Percentiles rank a stretch among this genome's conserved stretches.
Evolutionary conservation across 2,113 vertebrate genomes (phyloP).

Genomic region (Ammospiza nelsoni): DNA sequence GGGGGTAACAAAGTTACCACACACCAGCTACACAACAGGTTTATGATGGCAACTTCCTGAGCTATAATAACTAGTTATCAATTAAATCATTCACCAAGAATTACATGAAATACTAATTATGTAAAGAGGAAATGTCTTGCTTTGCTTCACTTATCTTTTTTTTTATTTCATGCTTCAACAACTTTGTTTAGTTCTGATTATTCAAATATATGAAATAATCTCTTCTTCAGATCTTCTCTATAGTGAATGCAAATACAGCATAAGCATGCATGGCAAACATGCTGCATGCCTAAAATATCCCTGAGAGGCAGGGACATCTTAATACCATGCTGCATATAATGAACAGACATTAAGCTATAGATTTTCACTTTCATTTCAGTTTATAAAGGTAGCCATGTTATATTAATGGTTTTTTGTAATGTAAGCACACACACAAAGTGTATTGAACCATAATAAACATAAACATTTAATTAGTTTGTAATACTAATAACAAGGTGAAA

Average conservation of each 20-base stretch:
- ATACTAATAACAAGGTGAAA: background rate
- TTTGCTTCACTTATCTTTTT: background rate
- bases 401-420: background rate
- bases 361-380: background rate
- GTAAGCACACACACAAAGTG: background rate
- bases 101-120: background rate
- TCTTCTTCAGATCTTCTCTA: background rate
- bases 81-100: background rate
- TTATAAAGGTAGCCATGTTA: background rate
- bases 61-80: background rate
- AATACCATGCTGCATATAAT: background rate
- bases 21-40: background rate
- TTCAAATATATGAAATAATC: background rate
- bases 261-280: background rate
- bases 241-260: background rate
- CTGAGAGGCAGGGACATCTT: background rate
- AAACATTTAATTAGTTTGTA: background rate
- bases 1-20: background rate
- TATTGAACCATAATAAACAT: background rate
- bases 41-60: background rate
- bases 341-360: background rate
- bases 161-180: background rate
- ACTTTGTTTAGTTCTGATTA: background rate
- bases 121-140: background rate
- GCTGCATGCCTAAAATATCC: background rate